Evolutionary conservation across 1,140 invertebrate species (phyloP).

Genomic region (Pseudomyrmex flavicornis): DNA sequence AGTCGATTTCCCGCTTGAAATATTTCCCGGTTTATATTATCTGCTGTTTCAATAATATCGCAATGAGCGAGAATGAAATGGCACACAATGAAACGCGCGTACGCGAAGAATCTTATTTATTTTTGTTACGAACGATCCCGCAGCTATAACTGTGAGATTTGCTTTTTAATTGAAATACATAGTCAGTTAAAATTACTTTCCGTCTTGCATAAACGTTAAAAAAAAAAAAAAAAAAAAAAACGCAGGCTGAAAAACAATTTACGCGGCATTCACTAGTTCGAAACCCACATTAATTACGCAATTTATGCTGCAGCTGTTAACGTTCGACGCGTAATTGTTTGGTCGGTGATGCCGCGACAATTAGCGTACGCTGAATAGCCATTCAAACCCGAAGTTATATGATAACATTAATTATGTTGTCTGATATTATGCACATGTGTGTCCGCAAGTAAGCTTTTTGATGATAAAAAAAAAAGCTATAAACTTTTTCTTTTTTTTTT

Average conservation of each 20-base stretch:
- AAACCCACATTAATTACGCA: slow-evolving; percentile 34
- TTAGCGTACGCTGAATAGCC: slow-evolving; percentile 1
- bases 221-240: too few relatives aligned
- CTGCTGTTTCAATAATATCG: not conserved
- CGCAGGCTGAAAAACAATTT: slow-evolving; percentile 25
- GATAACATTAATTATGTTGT: slow-evolving; percentile 2
- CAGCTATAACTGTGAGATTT: too few relatives aligned
- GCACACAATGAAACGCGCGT: too few relatives aligned
- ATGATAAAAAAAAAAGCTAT: too few relatives aligned
- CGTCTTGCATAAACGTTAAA: too few relatives aligned
- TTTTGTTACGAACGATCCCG: too few relatives aligned
- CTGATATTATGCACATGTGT: not conserved
- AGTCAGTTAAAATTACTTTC: too few relatives aligned
- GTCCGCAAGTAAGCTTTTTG: not conserved
- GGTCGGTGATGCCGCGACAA: slow-evolving; percentile 23
- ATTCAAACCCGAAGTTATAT: not conserved
- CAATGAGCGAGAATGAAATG: too few relatives aligned
- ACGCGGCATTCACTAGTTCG: not conserved
- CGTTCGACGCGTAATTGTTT: slow-evolving; percentile 38
- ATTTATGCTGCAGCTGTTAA: slow-evolving; percentile 25
- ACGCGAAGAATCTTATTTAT: too few relatives aligned
- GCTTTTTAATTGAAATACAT: too few relatives aligned
- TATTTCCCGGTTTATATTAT: not conserved
- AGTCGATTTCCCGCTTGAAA: not conserved
- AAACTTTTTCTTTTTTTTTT: not conserved